Evolutionary conservation across 1,140 invertebrate species (phyloP).

Genomic region (Hylyphantes graminicola): DNA sequence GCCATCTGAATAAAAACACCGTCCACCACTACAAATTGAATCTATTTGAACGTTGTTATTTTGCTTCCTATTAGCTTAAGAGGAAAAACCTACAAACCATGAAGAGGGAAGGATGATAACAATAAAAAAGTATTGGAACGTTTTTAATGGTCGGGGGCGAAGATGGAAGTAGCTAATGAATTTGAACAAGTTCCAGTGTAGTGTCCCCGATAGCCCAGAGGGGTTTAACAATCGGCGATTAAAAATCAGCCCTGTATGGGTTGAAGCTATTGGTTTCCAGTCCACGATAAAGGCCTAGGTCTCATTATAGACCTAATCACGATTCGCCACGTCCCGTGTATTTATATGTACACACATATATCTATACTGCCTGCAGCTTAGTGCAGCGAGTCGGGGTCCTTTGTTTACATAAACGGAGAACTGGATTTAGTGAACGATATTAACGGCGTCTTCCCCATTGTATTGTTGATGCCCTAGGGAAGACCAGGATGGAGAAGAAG

Average conservation of each 20-base stretch:
- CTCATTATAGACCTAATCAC: constrained; percentile 55
- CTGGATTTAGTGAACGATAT: constrained; percentile 56
- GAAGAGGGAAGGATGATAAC: constrained; percentile 15
- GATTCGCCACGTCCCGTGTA: constrained; percentile 46
- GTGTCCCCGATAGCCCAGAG: constrained; percentile 37
- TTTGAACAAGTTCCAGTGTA: constrained; percentile 43
- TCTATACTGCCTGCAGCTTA: constrained; percentile 22
- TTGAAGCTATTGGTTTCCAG: constrained; percentile 41
- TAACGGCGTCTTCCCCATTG: constrained; percentile 57
- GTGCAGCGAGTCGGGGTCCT: constrained; percentile 28
- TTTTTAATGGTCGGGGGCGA: constrained; percentile 28
- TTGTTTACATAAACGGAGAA: constrained; percentile 56
- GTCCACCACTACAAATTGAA: constrained; percentile 51
- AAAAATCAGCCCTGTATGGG: constrained; percentile 35
- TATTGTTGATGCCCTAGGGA: constrained; percentile 53
- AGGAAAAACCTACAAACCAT: constrained; percentile 59
- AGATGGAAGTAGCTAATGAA: constrained; percentile 52
- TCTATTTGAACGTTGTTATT: constrained; percentile 57
- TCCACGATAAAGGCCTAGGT: constrained; percentile 6
- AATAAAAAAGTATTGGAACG: constrained; percentile 15
- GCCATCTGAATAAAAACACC: constrained; percentile 46
- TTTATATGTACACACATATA: constrained; percentile 52
- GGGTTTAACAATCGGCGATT: constrained; percentile 57
- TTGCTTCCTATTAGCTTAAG: constrained; percentile 58
- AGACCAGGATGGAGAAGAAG: constrained; percentile 29